phyloP scores from a whole-genome alignment of 64 coral and sea anemone species.

The Trachythela sp. region DNA sequence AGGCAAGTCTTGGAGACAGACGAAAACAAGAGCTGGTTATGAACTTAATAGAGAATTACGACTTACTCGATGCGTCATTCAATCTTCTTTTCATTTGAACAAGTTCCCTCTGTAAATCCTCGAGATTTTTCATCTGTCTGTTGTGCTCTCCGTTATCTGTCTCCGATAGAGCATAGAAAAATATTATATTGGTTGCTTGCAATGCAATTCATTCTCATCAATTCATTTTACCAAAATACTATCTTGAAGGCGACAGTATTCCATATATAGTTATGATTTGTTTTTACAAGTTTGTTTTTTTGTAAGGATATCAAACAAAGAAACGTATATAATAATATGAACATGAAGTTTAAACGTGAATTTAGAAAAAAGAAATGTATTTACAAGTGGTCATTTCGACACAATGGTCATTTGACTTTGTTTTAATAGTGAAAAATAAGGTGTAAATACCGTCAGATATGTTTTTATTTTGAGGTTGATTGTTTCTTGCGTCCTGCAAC shows the following conservation, averaged over 20 bases:
- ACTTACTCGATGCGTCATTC: background rate
- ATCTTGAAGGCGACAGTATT: too few relatives aligned
- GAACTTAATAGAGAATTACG: background rate
- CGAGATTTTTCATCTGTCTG: background rate
- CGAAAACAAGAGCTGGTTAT: too few relatives aligned
- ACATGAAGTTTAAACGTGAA: too few relatives aligned
- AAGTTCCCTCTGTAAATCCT: background rate
- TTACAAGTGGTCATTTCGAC: background rate
- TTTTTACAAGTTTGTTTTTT: too few relatives aligned
- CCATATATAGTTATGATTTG: too few relatives aligned
- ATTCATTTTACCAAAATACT: too few relatives aligned
- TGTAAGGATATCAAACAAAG: too few relatives aligned
- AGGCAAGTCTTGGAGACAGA: too few relatives aligned
- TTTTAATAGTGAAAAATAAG: background rate
- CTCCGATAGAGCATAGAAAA: background rate
- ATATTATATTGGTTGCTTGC: too few relatives aligned
- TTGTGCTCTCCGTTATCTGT: background rate
- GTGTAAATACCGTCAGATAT: background rate
- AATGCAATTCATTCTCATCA: too few relatives aligned
- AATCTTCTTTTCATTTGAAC: conserved; percentile 2
- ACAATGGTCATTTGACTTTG: background rate
- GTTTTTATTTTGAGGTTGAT: background rate
- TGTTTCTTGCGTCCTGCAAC: background rate
- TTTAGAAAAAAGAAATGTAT: background rate
- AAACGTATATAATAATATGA: too few relatives aligned